Evolutionary conservation across 64 coral and sea anemone species (phyloP), one percentile per base, ranked within the genome.

Genomic region (Pocillopora damicornis): DNA sequence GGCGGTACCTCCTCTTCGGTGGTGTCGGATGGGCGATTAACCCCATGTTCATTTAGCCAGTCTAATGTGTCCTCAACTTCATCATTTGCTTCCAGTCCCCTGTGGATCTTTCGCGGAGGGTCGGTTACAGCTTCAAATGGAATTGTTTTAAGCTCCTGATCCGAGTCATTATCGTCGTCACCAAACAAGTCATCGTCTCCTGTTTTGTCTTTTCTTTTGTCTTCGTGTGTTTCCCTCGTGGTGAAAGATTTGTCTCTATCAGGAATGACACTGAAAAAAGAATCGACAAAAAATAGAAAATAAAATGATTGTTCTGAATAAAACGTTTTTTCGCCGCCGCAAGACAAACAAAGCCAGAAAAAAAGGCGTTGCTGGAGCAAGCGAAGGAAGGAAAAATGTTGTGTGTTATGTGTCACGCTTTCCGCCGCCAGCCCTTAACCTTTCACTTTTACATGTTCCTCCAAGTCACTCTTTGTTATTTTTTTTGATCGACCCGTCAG

Each of bases 51-150:
- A 4, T 63, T 12, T 61, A 81, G 58, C 79, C 79, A 81, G 11
- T 63, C 79, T 34, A 81, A 63, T 10, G 79, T 81, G 13, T 81
- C 79, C 25, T 64, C 59, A 18, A 81, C 79, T 81, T 81, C 79
- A 9, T 81, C 79, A 81, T 81, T 26, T 11, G 13, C 79, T 59
- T 63, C 25, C 79, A 81, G 58, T 63, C 59, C 79, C 36, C 59
- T 81, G 22, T 81, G 79, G 37, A 81, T 17, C 59, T 81, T 81
- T 36, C 17, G 15, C 5, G 59, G 79, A 36, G 59, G 79, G 25
- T 62, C 79, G 59, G 59, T 63, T 63, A 60, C 79, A 35, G 35
- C 11, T 20, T 63, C 12, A 2, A 63, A 63, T 13, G 61, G 12
- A 63, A 17, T 63, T 11, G 25, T 30, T 7, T n/a, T n/a, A 71